Percentiles rank a stretch among this genome's conserved stretches.
These are phyloP conservation scores for Heterotilapia buettikoferi DNA, from an alignment of 2,113 vertebrate species.

Conservation along the genomic window DNA sequence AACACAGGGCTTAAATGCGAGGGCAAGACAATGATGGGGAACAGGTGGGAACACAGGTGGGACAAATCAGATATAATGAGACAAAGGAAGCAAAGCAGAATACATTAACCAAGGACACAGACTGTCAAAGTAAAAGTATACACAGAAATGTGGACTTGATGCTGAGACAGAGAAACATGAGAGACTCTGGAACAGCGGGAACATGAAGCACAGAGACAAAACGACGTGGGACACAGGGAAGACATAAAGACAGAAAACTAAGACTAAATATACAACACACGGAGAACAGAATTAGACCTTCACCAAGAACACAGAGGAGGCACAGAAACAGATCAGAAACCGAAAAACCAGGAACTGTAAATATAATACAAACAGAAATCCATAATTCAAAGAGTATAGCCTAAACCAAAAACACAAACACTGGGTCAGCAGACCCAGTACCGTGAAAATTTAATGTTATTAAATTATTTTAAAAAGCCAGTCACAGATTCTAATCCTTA, in stretches of 20 bases:
- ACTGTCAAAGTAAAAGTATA: not conserved
- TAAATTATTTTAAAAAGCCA: not conserved
- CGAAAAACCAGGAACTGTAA: not conserved
- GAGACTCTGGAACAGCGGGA: not conserved
- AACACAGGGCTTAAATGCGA: not conserved
- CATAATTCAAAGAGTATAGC: not conserved
- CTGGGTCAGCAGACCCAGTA: not conserved
- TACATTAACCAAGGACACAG: not conserved
- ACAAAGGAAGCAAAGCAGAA: not conserved
- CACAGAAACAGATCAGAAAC: not conserved
- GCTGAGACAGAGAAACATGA: fast-evolving
- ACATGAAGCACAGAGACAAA: not conserved
- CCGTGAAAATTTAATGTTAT: not conserved
- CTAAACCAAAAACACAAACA: not conserved
- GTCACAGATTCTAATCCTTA: not conserved
- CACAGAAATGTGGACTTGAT: not conserved
- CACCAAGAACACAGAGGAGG: not conserved
- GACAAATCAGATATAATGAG: not conserved
- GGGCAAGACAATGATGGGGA: not conserved
- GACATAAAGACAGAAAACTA: not conserved
- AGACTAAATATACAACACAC: not conserved
- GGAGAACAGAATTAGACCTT: not conserved
- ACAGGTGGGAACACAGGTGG: not conserved
- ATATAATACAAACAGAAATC: not conserved
- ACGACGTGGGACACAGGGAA: not conserved